These are phyloP conservation scores for Bellardia pandia DNA, from an alignment of 2,888 invertebrate species.

Conservation along the genomic window DNA sequence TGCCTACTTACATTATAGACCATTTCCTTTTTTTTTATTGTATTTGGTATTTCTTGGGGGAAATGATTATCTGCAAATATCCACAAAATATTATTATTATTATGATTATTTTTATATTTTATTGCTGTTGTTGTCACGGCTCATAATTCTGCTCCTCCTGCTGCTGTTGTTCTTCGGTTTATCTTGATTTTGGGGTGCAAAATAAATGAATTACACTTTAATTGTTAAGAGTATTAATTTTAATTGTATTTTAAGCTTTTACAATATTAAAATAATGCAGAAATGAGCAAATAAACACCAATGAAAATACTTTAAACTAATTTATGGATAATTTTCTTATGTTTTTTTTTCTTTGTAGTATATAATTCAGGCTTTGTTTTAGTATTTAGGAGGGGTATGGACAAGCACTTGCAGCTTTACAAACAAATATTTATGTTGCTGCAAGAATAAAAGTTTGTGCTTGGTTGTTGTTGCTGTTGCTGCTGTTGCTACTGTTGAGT, in stretches of 20 bases:
- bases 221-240: constrained; percentile 69
- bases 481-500: constrained; percentile 17
- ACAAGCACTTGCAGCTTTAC: too few species aligned
- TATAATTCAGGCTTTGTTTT: constrained; percentile 12
- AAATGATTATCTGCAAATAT: constrained; percentile 57
- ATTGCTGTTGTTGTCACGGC: constrained; percentile 14
- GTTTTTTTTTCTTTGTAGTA: neutral
- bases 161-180: neutral
- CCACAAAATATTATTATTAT: constrained; percentile 12
- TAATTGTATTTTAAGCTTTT: constrained; percentile 71
- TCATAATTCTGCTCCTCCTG: neutral
- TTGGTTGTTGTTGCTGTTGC: constrained; percentile 46
- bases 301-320: constrained; percentile 63
- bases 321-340: constrained; percentile 48
- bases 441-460: neutral
- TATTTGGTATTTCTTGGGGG: constrained; percentile 39
- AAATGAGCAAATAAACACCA: neutral
- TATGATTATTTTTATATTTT: constrained; percentile 29
- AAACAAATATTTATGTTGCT: constrained; percentile 9
- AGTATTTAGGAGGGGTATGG: neutral
- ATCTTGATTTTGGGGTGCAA: constrained; percentile 17
- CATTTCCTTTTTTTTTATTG: constrained; percentile 21
- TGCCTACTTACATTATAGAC: constrained; percentile 8
- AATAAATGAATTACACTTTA: constrained; percentile 60
- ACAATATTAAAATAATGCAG: constrained; percentile 21